phyloP scores from a whole-genome alignment of 1,140 invertebrate species.

The Pinna nobilis region DNA sequence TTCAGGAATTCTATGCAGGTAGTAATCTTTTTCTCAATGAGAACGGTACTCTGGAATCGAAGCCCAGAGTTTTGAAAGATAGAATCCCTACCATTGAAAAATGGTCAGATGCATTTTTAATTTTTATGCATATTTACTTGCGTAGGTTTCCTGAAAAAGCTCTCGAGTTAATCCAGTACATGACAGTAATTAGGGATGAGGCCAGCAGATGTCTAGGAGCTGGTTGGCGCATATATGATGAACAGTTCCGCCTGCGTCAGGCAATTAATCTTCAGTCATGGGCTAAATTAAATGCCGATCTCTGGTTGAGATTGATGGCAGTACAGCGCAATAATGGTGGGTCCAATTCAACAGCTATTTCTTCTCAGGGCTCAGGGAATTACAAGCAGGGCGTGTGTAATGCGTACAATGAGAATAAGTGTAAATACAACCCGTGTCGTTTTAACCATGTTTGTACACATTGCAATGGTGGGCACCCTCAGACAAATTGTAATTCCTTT shows the following conservation, averaged over 20 bases:
- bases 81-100: conserved; percentile 25
- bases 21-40: not conserved
- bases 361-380: not conserved
- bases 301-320: conserved; percentile 28
- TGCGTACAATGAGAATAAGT: not conserved
- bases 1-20: conserved; percentile 15
- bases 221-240: conserved; percentile 34
- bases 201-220: not conserved
- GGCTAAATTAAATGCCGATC: conserved; percentile 23
- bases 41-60: conserved; percentile 15
- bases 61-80: conserved; percentile 11
- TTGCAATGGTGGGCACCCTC: conserved; percentile 3
- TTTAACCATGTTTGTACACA: conserved; percentile 12
- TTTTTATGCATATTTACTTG: conserved; percentile 25
- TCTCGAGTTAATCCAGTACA: conserved; percentile 27
- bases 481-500: not conserved
- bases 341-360: not conserved
- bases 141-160: not conserved
- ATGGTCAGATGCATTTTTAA: conserved; percentile 38
- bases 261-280: conserved; percentile 1
- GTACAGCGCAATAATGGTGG: no score
- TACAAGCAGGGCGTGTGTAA: conserved; percentile 1
- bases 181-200: conserved; percentile 18
- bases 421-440: not conserved
- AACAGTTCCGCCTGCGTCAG: conserved; percentile 35